A percentile compares a stretch with the other conserved stretches of the same genome.
Evolutionary conservation across 2,797 vertebrate genomes (phyloP).

Genomic region (Erethizon dorsatum): DNA sequence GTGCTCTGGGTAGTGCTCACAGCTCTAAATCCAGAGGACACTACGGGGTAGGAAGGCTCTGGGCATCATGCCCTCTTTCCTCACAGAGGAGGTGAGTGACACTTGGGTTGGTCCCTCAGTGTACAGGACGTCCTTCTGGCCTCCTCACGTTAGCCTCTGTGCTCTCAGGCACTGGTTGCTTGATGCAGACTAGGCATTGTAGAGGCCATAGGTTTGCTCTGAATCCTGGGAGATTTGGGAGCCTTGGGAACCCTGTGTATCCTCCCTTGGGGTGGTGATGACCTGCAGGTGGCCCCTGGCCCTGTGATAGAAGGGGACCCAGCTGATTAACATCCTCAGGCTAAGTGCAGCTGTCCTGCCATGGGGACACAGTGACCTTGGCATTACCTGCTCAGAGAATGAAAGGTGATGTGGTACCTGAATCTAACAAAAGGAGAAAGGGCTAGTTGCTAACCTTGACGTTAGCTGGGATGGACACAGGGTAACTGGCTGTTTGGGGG

Average conservation of each 20-base stretch:
- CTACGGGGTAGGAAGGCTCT: fast-evolving
- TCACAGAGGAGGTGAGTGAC: background rate
- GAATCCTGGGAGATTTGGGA: background rate
- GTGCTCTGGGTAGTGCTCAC: background rate
- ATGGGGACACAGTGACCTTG: background rate
- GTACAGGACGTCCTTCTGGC: background rate
- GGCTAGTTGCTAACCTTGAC: background rate
- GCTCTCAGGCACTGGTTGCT: background rate
- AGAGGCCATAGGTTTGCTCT: background rate
- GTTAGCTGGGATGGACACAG: background rate
- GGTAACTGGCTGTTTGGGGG: background rate
- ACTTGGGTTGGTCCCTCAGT: background rate
- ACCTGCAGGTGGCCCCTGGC: too few species aligned
- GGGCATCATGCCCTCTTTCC: background rate
- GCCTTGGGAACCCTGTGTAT: background rate
- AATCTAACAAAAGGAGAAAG: background rate
- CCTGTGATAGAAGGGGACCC: background rate
- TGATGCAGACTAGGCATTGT: background rate
- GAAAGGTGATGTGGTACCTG: background rate
- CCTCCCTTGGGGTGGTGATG: background rate
- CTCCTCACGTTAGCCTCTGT: background rate
- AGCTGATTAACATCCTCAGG: background rate
- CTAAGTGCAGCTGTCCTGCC: background rate
- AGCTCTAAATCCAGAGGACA: background rate
- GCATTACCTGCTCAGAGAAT: background rate